Conservation (phyloP, 2,113 vertebrate genomes). For the Thermophis baileyi region DNA sequence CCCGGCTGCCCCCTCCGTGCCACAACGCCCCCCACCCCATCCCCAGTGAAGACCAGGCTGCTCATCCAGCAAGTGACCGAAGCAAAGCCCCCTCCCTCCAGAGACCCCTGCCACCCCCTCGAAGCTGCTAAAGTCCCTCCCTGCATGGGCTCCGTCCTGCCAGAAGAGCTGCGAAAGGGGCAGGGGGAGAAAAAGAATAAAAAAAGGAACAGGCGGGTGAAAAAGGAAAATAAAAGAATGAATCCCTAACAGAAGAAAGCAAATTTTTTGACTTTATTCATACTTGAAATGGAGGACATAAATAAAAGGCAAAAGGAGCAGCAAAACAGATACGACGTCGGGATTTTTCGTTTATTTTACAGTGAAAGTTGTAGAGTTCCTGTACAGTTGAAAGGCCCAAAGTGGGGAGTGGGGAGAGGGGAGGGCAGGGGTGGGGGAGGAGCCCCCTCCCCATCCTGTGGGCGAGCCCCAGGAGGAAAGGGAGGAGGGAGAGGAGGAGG, state of each 20-base stretch:
- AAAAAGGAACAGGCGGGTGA: not conserved
- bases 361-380: conserved; percentile 75
- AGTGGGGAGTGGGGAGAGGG: conserved; percentile 14
- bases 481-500: conserved; percentile 58
- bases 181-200: not conserved
- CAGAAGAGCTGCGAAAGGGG: not conserved
- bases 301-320: conserved; percentile 70
- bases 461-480: conserved; percentile 62
- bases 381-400: conserved; percentile 84
- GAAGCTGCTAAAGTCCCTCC: not conserved
- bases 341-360: conserved; percentile 86
- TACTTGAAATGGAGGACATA: conserved; percentile 65
- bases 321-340: conserved; percentile 66
- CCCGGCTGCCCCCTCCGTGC: not conserved
- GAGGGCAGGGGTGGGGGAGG: conserved; percentile 12
- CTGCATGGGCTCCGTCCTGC: not conserved
- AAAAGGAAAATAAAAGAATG: conserved; percentile 46
- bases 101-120: not conserved
- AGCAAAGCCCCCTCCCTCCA: not conserved
- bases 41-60: not conserved
- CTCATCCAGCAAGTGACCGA: not conserved
- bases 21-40: not conserved
- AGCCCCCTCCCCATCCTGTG: conserved; percentile 53
- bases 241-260: conserved; percentile 46
- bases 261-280: conserved; percentile 64